Base-by-base conservation (phyloP, 2,113 vertebrate species). In the human (Homo sapiens) region DNA sequence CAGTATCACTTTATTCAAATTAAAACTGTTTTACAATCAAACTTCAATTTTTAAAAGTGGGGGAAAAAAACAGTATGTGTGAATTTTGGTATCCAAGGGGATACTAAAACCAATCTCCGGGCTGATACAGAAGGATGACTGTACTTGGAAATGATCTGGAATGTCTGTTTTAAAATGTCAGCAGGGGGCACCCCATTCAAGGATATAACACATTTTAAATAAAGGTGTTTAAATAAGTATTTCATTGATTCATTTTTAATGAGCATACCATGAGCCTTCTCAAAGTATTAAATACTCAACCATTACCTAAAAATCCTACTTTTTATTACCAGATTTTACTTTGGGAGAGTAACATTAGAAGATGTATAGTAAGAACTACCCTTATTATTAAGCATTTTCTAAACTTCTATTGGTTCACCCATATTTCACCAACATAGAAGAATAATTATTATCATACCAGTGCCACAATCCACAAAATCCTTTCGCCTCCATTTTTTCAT, bases 151-250 rank as follows among this genome's bases (percentile, higher is more conserved):
- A 82, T 12, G 38, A 93, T 45, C 17, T 61, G 57, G 32, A 72
- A 8, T 3, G 61, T 55, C 10, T 73, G 7, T 13, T 52, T 75
- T 85, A 57, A 32, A 25, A 43, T 7, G 48, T 80, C 97, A 97
- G 93, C 89, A 97, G 92, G 35, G 81, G 94, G 90, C 94, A 45
- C 79, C 35, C 78, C 16, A 82, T 32, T 55, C 92, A 88, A 89
- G 27, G n/a, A 73, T 59, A 45, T 81, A 82, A 88, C 35, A 55
- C 61, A 8, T 55, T 52, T 52, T 22, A 48, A 16, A 88, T 43
- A 5, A 40, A 23, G 5, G 3, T 25, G 35, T 52, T 38, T 40
- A 72, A 72, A 52, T 25, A 66, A 50, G 6, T 1, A 8, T 61
- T 40, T 78, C 78, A 12, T 13, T n/a, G 48, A 23, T 64, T 80